Evolutionary conservation across 2,888 invertebrate species (phyloP), one percentile per base, ranked within the genome.

Genomic region (Melinaea menophilus): DNA sequence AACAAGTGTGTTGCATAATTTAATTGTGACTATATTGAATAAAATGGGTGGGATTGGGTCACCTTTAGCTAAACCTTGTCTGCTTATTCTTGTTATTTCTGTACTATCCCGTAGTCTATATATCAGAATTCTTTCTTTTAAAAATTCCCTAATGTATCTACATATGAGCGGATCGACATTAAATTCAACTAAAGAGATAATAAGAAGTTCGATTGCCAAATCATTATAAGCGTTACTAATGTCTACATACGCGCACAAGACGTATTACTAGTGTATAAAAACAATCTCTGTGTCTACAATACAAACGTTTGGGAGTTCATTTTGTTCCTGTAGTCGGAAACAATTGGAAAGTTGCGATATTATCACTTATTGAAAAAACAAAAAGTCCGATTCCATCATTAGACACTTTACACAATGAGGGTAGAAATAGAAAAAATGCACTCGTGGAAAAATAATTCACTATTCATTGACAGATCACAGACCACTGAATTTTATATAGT

Each of bases 351-450:
- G 45, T 9, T 45, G 5, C 7, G 11, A 45, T 45, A 45, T 45
- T 45, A n/a, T 46, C 7, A 46, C 46, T 46, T 46, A 46, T 12
- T 46, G 46, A 46, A 7, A 46, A 46, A 7, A 46, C 46, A n/a
- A 46, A 46, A 46, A 46, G n/a, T 46, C 46, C 46, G 46, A 46
- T 46, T 46, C 46, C 46, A 45, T 45, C 45, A 45, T 45, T 45
- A 45, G 45, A 45, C 45, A 45, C 45, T 45, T 45, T 5, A 45
- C 4, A 46, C 46, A 46, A 46, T 46, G 46, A 46, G 46, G 22
- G 22, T 22, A 22, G 22, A 22, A 22, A 22, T 22, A 22, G 22
- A 22, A 22, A 22, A 22, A 22, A 22, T 22, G 22, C 22, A 22
- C 22, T 22, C 22, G 22, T 22, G 22, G 22, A 22, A 22, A 22